These are phyloP conservation scores for Protophormia terraenovae DNA, from an alignment of 2,888 invertebrate species.

Conservation along the genomic window DNA sequence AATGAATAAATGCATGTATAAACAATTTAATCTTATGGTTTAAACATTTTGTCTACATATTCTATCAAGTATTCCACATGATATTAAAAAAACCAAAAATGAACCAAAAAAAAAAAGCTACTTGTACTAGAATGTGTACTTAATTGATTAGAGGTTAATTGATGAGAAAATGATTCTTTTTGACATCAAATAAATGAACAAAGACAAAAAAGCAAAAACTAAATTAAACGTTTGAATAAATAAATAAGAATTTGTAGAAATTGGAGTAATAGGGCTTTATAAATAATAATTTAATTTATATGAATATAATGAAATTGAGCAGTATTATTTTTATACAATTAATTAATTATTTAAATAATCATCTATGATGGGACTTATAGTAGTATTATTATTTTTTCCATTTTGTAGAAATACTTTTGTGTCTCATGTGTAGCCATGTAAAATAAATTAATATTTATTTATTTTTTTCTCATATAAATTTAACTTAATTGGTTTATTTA, in stretches of 20 bases:
- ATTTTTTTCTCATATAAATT: not conserved
- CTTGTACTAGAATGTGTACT: constrained; percentile 9
- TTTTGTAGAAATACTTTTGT: not conserved
- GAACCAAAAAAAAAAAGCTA: not conserved
- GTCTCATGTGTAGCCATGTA: constrained; percentile 10
- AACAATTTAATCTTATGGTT: constrained; percentile 17
- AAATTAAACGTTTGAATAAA: not conserved
- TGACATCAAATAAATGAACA: constrained; percentile 21
- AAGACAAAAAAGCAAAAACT: not conserved
- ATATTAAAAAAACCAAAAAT: not conserved
- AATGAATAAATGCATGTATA: not conserved
- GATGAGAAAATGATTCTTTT: constrained; percentile 54
- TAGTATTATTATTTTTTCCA: not conserved
- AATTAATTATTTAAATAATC: constrained; percentile 18
- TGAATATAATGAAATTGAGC: not conserved
- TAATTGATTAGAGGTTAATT: constrained; percentile 64
- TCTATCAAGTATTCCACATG: not conserved
- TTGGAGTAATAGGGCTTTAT: not conserved
- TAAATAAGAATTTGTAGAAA: not conserved
- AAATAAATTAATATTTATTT: not conserved
- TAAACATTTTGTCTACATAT: not conserved
- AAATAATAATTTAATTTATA: not conserved
- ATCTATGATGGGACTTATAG: not conserved
- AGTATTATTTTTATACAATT: not conserved
- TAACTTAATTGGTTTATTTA: constrained; percentile 14